phyloP scores from a whole-genome alignment of 2,113 vertebrate species.

The Thoracochromis brauschi region DNA sequence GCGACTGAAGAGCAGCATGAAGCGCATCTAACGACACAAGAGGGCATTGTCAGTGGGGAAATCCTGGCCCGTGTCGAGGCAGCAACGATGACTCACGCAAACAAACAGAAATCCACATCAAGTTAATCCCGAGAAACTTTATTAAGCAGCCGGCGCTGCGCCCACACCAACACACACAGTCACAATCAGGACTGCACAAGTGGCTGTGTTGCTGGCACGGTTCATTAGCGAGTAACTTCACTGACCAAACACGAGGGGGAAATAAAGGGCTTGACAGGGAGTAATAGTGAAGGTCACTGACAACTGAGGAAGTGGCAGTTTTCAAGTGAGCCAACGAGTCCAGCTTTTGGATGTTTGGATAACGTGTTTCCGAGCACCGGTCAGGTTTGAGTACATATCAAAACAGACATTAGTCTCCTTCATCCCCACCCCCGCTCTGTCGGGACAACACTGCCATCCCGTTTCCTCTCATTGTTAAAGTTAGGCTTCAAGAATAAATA shows the following conservation, averaged over 20 bases:
- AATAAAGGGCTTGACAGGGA: not conserved
- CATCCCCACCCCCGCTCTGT: not conserved
- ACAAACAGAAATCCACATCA: not conserved
- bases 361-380: not conserved
- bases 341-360: not conserved
- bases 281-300: not conserved
- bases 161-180: not conserved
- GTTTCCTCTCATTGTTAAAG: not conserved
- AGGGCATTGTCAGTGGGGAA: not conserved
- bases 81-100: not conserved
- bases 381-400: not conserved
- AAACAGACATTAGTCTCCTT: not conserved
- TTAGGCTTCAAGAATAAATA: not conserved
- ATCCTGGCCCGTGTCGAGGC: not conserved
- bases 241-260: not conserved
- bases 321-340: not conserved
- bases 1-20: constrained; percentile 95
- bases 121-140: not conserved
- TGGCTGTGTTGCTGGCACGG: not conserved
- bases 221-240: constrained; percentile 30
- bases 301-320: not conserved
- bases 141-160: not conserved
- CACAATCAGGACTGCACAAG: not conserved
- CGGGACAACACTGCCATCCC: not conserved
- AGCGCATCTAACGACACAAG: constrained; percentile 79